Percentiles rank a stretch among this genome's conserved stretches.
These are phyloP conservation scores for Propsilocerus akamusi DNA, from an alignment of 1,140 invertebrate genomes.

Conservation along the genomic window DNA sequence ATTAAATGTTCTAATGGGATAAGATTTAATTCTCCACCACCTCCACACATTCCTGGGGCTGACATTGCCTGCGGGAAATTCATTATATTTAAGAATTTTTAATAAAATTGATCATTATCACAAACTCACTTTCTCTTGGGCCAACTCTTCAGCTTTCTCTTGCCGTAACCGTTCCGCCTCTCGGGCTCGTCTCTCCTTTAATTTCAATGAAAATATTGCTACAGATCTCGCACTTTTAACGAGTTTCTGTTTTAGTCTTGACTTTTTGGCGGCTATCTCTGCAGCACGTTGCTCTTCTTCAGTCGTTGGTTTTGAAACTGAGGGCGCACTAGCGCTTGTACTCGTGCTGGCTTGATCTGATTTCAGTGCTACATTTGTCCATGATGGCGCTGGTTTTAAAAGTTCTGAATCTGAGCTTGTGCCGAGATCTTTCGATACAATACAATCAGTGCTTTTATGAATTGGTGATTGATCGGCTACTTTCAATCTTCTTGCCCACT, in stretches of 20 bases:
- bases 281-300: constrained; percentile 15
- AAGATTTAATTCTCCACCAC: constrained; percentile 57
- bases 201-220: constrained; percentile 60
- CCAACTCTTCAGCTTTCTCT: constrained; percentile 2
- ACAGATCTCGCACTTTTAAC: constrained; percentile 65
- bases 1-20: constrained; percentile 61
- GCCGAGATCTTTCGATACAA: constrained; percentile 33
- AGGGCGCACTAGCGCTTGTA: constrained; percentile 17
- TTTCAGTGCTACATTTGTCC: constrained; percentile 18
- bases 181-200: constrained; percentile 52
- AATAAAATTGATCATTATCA: no score
- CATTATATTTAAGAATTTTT: no score
- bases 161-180: constrained; percentile 38
- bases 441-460: constrained; percentile 47
- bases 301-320: constrained; percentile 10
- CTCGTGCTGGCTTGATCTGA: constrained; percentile 6
- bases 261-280: constrained; percentile 43
- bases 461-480: constrained; percentile 29
- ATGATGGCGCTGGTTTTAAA: constrained; percentile 21
- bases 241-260: constrained; percentile 31
- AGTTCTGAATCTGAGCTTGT: constrained; percentile 14
- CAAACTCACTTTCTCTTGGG: no score
- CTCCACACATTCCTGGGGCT: not conserved
- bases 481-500: constrained; percentile 39
- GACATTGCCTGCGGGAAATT: no score